Conservation (phyloP, 2,888 invertebrate species). For the Psylliodes chrysocephalus region DNA sequence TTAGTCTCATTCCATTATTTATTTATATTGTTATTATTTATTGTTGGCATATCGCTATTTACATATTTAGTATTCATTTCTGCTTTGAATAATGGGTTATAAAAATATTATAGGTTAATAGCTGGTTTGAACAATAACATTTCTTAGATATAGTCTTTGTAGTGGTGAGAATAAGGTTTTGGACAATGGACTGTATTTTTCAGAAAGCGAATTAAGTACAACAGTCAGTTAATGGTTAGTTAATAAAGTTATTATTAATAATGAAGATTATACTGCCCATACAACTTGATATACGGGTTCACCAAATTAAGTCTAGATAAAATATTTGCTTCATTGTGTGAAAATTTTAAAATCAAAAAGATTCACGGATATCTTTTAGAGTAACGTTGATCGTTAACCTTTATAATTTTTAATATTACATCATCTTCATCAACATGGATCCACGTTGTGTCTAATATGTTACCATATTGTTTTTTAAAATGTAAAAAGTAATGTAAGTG, state of each 20-base stretch:
- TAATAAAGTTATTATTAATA: background rate
- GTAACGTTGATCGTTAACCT: too few relatives aligned
- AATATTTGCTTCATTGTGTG: too few relatives aligned
- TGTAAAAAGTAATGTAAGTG: too few relatives aligned
- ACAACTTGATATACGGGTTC: too few relatives aligned
- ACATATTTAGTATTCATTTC: conserved; percentile 7
- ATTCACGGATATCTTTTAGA: too few relatives aligned
- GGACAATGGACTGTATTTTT: conserved; percentile 1
- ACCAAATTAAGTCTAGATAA: too few relatives aligned
- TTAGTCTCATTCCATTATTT: conserved; percentile 3
- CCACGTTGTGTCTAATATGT: too few relatives aligned
- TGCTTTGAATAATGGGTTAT: conserved; percentile 9
- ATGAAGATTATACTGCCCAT: background rate
- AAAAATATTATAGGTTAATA: conserved; percentile 5
- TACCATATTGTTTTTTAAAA: too few relatives aligned
- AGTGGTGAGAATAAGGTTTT: conserved; percentile 5
- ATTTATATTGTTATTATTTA: conserved; percentile 8
- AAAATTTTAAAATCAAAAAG: too few relatives aligned
- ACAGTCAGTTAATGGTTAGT: background rate
- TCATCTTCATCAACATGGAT: too few relatives aligned
- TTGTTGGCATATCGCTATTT: background rate
- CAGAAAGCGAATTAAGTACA: background rate
- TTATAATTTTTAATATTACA: too few relatives aligned
- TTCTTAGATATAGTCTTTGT: background rate
- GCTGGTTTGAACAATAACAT: conserved; percentile 1